Base-by-base conservation (phyloP, 2,888 invertebrate species). In the Ctena decussata region DNA sequence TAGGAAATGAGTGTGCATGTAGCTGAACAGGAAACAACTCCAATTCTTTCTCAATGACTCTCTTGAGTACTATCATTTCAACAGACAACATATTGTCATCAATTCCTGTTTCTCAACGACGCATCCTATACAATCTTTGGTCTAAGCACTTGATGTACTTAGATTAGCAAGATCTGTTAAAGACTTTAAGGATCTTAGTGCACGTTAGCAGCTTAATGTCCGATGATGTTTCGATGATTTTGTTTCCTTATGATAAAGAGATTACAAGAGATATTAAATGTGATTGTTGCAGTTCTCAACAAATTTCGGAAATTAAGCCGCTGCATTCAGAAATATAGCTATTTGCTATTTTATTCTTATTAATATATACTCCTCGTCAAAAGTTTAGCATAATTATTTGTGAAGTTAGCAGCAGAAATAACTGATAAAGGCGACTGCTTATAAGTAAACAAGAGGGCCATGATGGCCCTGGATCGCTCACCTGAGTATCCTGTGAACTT, bases 21-120 rank as follows among this genome's bases (percentile, higher is more conserved):
- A n/a, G 35, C 3, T 12, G 35, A 65, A 65, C 65, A 65, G 65
- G 65, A 65, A 65, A 65, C 65, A 18, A 35, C 21, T 32, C 65
- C 65, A 65, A 65, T 65, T 65, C 65, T 65, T 60, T 65, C 35
- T 65, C 35, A 65, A 65, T 65, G 65, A 65, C 65, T 65, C 65
- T 65, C 65, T 65, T 65, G 35, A 65, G 15, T 35, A 35, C 8
- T 65, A 65, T 65, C 65, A 65, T 12, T 21, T 65, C 65, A 65
- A 65, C 65, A 65, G 65, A 65, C 65, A 6, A 65, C 65, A 65
- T 21, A 65, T 65, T 65, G 65, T 65, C 65, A 65, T 65, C 65
- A 65, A 65, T 65, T 65, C 65, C 65, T 65, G 65, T 65, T 65
- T 65, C 30, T 65, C 35, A 65, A 65, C 65, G 65, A 65, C 65